phyloP scores from a whole-genome alignment of 2,888 invertebrate species.

The Scaptomyza reducta region DNA sequence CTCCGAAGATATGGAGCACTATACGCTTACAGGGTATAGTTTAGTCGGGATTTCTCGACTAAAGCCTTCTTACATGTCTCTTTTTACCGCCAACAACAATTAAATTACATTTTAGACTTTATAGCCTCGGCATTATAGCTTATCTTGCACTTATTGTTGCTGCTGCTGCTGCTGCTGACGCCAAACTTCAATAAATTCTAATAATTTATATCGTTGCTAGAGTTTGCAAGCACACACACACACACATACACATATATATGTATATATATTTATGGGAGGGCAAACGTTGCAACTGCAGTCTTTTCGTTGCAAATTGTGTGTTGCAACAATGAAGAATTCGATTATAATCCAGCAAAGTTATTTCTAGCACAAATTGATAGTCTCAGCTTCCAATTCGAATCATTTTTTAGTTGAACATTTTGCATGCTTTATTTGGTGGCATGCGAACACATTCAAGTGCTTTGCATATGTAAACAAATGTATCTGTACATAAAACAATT shows the following conservation, averaged over 20 bases:
- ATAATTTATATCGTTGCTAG: conserved; percentile 67
- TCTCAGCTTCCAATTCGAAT: not conserved
- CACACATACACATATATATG: too few species aligned
- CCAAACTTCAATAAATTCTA: conserved; percentile 68
- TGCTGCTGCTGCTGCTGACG: conserved; percentile 30
- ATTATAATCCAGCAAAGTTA: not conserved
- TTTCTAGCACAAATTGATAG: not conserved
- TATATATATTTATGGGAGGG: too few species aligned
- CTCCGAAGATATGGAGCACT: too few species aligned
- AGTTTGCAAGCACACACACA: too few species aligned
- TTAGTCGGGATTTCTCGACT: conserved; percentile 52
- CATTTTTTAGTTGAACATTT: conserved; percentile 14
- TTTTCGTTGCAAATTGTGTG: too few species aligned
- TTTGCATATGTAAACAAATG: conserved; percentile 16
- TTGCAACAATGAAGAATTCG: not conserved
- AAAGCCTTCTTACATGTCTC: too few species aligned
- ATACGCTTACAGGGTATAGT: too few species aligned
- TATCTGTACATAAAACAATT: conserved; percentile 22
- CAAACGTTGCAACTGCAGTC: too few species aligned
- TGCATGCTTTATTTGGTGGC: conserved; percentile 2
- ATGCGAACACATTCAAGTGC: conserved; percentile 17
- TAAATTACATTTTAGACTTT: conserved; percentile 74
- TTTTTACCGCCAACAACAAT: conserved; percentile 52
- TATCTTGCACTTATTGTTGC: conserved; percentile 5
- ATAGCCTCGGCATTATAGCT: conserved; percentile 41